These are phyloP conservation scores for Sebastes trivittatus DNA, from an alignment of 2,797 vertebrate genomes.

Conservation along the genomic window DNA sequence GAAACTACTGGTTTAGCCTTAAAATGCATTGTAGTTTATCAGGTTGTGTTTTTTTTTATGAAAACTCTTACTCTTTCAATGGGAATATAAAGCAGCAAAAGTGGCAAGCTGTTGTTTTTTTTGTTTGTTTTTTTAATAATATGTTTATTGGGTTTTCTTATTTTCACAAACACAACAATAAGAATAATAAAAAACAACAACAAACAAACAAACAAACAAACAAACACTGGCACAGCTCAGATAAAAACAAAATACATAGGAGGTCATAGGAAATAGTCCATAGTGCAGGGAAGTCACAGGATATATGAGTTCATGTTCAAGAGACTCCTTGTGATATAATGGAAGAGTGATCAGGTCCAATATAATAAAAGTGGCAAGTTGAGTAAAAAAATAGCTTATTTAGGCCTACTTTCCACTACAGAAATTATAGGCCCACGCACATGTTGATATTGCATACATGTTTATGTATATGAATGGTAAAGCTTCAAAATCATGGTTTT, in stretches of 20 bases:
- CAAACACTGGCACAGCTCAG: too few species aligned
- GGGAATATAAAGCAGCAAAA: not conserved
- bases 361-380: not conserved
- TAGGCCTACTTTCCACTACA: not conserved
- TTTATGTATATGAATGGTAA: conserved; percentile 2
- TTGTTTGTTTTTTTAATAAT: too few species aligned
- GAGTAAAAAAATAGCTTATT: not conserved
- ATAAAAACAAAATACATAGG: too few species aligned
- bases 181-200: too few species aligned
- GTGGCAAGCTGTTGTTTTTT: not conserved
- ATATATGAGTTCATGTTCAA: too few species aligned
- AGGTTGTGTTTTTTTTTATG: not conserved
- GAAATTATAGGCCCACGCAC: not conserved
- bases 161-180: too few species aligned
- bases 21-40: not conserved
- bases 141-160: too few species aligned
- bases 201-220: too few species aligned
- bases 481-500: conserved; percentile 1
- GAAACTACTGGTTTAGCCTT: not conserved
- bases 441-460: not conserved
- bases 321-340: too few species aligned
- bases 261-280: too few species aligned
- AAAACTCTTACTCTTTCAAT: not conserved
- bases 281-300: too few species aligned
- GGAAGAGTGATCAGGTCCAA: too few species aligned